Conservation (phyloP, 2,113 vertebrate genomes). For the Hippocampus guttulatus region DNA sequence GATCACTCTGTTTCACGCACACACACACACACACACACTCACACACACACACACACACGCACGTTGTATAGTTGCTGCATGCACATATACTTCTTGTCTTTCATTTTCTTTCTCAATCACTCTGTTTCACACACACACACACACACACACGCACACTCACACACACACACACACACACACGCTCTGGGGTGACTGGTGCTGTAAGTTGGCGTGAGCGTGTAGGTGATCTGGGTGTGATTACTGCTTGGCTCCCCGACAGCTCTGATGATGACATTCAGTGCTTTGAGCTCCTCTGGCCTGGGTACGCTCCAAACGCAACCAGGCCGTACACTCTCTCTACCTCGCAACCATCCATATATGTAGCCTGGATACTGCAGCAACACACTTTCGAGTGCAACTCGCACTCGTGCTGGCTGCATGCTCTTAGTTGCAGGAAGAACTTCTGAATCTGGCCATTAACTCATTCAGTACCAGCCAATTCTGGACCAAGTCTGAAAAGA, state of each 20-base stretch:
- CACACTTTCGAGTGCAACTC: constrained; percentile 5
- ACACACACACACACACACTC: constrained; percentile 53
- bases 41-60: neutral
- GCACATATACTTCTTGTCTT: constrained; percentile 53
- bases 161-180: constrained; percentile 10
- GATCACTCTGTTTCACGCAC: constrained; percentile 46
- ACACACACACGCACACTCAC: constrained; percentile 26
- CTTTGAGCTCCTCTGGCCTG: constrained; percentile 71
- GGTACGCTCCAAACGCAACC: constrained; percentile 69
- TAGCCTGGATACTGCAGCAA: constrained; percentile 50
- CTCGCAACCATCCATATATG: constrained; percentile 61
- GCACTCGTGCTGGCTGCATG: neutral
- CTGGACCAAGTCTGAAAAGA: too few relatives aligned
- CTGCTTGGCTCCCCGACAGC: constrained; percentile 73
- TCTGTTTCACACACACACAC: constrained; percentile 6
- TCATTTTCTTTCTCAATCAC: constrained; percentile 57
- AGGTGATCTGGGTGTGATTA: constrained; percentile 83
- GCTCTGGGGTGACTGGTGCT: constrained; percentile 64
- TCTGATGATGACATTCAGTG: constrained; percentile 77
- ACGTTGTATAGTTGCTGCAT: constrained; percentile 49
- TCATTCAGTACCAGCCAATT: too few relatives aligned
- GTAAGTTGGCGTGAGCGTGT: constrained; percentile 73
- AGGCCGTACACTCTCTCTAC: constrained; percentile 60
- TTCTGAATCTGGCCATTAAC: constrained; percentile 12
- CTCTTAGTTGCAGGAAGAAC: neutral